These are phyloP conservation scores for Antechinus stuartii DNA, from an alignment of 2,113 vertebrate genomes.

Conservation along the genomic window DNA sequence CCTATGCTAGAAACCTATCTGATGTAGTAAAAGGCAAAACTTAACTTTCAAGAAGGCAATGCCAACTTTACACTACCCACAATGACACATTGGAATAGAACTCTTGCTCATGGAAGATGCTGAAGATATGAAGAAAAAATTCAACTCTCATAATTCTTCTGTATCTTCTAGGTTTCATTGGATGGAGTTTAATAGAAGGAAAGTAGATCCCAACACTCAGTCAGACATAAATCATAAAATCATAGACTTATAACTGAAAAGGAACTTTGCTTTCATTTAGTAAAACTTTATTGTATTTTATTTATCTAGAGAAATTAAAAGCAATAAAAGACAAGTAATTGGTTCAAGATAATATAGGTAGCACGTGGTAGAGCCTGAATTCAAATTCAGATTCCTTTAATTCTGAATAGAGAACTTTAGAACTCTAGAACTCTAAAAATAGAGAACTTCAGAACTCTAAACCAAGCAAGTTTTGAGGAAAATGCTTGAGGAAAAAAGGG, in stretches of 20 bases:
- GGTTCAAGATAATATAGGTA: not conserved
- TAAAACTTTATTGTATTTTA: not conserved
- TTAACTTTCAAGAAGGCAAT: not conserved
- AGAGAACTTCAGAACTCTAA: not conserved
- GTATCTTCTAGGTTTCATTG: not conserved
- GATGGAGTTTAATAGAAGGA: not conserved
- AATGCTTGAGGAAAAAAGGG: not conserved
- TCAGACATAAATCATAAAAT: not conserved
- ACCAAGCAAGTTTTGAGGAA: not conserved
- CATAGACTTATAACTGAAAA: not conserved
- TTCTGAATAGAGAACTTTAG: not conserved
- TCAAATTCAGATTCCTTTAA: not conserved
- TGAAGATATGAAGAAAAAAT: not conserved
- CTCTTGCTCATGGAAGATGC: not conserved
- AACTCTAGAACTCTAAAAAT: too few species aligned
- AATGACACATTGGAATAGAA: not conserved
- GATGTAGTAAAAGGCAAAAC: not conserved
- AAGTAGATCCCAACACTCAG: not conserved
- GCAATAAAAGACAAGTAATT: not conserved
- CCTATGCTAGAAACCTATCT: not conserved
- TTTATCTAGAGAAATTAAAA: not conserved
- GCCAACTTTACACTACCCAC: not conserved
- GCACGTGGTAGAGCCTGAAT: not conserved
- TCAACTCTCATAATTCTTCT: not conserved
- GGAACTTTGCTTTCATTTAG: not conserved